Evolutionary conservation across 2,113 vertebrate species (phyloP).

Genomic region (Embiotoca jacksoni): DNA sequence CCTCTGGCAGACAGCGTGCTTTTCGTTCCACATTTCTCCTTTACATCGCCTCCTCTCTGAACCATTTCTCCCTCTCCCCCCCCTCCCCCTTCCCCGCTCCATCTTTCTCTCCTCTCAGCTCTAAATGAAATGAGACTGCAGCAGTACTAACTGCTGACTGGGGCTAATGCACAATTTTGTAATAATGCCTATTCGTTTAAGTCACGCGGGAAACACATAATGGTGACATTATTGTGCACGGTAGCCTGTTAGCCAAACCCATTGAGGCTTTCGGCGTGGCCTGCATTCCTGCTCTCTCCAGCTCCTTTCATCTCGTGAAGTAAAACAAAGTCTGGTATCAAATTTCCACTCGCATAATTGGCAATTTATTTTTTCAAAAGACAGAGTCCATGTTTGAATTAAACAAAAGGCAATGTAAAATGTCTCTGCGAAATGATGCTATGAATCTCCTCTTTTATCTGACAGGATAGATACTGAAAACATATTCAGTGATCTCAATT

Average conservation of each 20-base stretch:
- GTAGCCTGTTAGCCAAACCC: conserved; percentile 67
- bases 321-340: conserved; percentile 68
- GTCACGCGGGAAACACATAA: conserved; percentile 69
- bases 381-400: conserved; percentile 17
- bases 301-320: conserved; percentile 69
- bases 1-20: conserved; percentile 55
- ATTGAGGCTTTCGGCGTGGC: conserved; percentile 48
- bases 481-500: conserved; percentile 2
- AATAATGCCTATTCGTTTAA: conserved; percentile 75
- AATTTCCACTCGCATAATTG: conserved; percentile 62
- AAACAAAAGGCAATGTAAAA: conserved; percentile 43
- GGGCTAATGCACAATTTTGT: conserved; percentile 74
- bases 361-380: conserved; percentile 59
- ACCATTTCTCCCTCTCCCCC: conserved; percentile 27
- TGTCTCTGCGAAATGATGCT: conserved; percentile 27
- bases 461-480: neutral
- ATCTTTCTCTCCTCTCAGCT: conserved; percentile 56
- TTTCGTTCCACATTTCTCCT: conserved; percentile 58
- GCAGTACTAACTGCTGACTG: conserved; percentile 77
- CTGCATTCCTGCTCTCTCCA: conserved; percentile 58
- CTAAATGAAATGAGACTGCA: conserved; percentile 72
- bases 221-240: conserved; percentile 70
- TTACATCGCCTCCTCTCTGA: conserved; percentile 54
- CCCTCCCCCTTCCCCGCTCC: conserved; percentile 26
- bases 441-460: conserved; percentile 8